Percentiles rank a stretch among this genome's conserved stretches.
Evolutionary conservation across 2,888 invertebrate genomes (phyloP).

Genomic region (Drosophila meridionalis): DNA sequence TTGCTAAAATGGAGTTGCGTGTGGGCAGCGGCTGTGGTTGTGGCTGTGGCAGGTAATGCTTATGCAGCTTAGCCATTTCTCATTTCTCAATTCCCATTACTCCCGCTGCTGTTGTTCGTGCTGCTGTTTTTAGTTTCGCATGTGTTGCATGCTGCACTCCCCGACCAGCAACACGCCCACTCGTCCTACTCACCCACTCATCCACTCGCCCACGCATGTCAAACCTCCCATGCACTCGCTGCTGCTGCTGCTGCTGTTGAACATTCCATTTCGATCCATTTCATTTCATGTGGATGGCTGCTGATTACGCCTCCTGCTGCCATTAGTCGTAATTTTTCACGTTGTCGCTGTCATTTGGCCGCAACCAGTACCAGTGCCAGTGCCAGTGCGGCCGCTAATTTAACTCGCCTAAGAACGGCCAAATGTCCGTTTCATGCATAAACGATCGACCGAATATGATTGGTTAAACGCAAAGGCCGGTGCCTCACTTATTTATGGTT

Average conservation of each 20-base stretch:
- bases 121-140: neutral
- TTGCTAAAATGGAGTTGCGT: conserved; percentile 23
- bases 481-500: neutral
- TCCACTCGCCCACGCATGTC: neutral
- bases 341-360: conserved; percentile 5
- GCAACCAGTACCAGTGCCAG: neutral
- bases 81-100: conserved; percentile 15
- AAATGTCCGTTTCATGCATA: neutral
- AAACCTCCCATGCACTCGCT: neutral
- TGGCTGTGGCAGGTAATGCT: conserved; percentile 21
- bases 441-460: neutral
- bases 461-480: neutral
- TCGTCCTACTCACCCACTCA: neutral
- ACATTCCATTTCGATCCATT: conserved; percentile 11
- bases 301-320: neutral
- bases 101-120: neutral
- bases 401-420: neutral
- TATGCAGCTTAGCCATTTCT: conserved; percentile 28
- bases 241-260: neutral
- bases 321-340: neutral
- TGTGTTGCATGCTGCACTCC: conserved; percentile 13
- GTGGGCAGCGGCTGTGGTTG: conserved; percentile 7
- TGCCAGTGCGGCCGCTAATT: neutral
- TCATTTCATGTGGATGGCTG: neutral
- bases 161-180: neutral